These are phyloP conservation scores for Eremophila alpestris DNA, from an alignment of 2,797 vertebrate genomes.

Conservation along the genomic window DNA sequence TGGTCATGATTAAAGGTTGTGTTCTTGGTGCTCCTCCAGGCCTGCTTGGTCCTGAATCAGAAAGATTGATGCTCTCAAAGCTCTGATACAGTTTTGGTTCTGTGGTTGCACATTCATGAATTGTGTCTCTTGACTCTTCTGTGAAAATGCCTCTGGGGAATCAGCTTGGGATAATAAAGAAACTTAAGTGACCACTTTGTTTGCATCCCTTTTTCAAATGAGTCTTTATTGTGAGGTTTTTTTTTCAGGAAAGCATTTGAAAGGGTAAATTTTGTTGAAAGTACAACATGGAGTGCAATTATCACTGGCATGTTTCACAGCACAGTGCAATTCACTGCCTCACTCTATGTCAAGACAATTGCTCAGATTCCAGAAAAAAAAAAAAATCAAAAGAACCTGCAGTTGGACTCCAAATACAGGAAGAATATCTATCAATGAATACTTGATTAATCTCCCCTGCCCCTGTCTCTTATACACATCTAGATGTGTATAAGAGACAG, in stretches of 20 bases:
- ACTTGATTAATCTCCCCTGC: neutral
- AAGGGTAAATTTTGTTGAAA: neutral
- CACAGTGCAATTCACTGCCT: neutral
- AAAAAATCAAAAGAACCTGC: neutral
- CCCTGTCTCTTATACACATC: too few species aligned
- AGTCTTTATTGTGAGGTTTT: neutral
- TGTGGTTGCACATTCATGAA: neutral
- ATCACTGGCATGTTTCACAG: neutral
- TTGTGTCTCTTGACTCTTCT: neutral
- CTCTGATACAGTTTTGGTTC: neutral
- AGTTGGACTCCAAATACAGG: neutral
- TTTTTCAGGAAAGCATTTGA: neutral
- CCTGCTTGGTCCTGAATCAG: neutral
- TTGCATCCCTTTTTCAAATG: neutral
- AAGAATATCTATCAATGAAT: neutral
- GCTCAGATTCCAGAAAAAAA: neutral
- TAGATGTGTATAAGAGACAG: too few species aligned
- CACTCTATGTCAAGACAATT: neutral
- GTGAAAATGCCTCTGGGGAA: neutral
- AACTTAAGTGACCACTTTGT: neutral
- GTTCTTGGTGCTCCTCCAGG: conserved; percentile 27
- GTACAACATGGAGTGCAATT: neutral
- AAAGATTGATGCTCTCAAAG: neutral
- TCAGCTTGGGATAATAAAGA: neutral
- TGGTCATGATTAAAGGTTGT: neutral